Conservation (phyloP, 2,888 invertebrate genomes). For the Perizoma flavofasciatum region DNA sequence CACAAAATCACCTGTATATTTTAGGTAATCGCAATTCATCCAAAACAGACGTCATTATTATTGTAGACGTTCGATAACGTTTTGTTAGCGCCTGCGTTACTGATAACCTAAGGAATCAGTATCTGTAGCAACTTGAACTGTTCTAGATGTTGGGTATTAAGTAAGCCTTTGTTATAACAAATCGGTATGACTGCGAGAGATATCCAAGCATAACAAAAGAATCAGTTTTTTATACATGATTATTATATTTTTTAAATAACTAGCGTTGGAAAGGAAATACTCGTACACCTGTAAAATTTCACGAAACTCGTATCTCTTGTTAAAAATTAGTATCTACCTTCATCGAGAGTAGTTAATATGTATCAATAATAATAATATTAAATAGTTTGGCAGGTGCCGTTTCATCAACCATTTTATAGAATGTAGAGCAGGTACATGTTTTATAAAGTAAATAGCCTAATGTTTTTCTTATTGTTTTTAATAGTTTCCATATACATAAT, state of each 20-base stretch:
- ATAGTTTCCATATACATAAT: too few species aligned
- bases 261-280: too few species aligned
- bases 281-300: too few species aligned
- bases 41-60: not conserved
- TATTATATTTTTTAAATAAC: too few species aligned
- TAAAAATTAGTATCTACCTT: too few species aligned
- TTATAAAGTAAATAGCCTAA: too few species aligned
- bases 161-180: conserved; percentile 1
- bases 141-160: conserved; percentile 6
- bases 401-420: too few species aligned
- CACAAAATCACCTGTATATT: not conserved
- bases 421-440: too few species aligned
- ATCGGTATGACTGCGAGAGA: not conserved
- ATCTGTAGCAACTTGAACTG: conserved; percentile 12
- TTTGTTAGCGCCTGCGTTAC: conserved; percentile 10
- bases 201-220: not conserved
- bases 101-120: conserved; percentile 12
- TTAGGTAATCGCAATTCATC: not conserved
- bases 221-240: not conserved
- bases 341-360: too few species aligned
- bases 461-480: too few species aligned
- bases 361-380: too few species aligned
- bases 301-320: not conserved
- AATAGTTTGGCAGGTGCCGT: too few species aligned
- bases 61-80: conserved; percentile 5